Percentiles rank a stretch among this genome's conserved stretches.
phyloP scores from a whole-genome alignment of 2,113 vertebrate species.

The Budorcas taxicolor region DNA sequence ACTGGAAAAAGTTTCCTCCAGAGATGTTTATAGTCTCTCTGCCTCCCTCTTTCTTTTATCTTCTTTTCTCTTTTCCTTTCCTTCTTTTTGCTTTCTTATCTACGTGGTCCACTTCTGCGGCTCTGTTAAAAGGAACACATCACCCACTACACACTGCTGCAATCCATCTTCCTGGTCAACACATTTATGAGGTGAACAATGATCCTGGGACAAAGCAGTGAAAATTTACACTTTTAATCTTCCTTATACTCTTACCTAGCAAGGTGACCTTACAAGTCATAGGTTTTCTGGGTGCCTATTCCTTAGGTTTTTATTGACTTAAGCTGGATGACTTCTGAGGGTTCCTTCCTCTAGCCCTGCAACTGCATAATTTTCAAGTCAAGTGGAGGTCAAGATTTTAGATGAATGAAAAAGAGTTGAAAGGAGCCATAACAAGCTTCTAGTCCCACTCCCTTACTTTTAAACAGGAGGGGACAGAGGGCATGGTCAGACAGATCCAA shows the following conservation, averaged over 20 bases:
- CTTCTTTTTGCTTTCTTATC: neutral
- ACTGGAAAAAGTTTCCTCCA: neutral
- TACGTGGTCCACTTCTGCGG: neutral
- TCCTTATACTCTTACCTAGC: neutral
- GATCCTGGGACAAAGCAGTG: neutral
- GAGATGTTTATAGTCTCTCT: neutral
- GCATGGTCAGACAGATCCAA: neutral
- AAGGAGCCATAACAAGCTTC: neutral
- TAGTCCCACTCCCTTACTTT: neutral
- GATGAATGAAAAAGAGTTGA: neutral
- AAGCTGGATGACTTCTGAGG: neutral
- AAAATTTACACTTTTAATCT: neutral
- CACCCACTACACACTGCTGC: neutral
- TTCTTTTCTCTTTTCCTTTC: neutral
- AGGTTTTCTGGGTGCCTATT: neutral
- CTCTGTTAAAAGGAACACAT: slow-evolving; percentile 5
- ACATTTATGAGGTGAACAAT: neutral
- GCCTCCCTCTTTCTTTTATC: neutral
- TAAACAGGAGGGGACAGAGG: neutral
- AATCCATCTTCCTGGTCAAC: neutral
- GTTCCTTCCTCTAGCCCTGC: neutral
- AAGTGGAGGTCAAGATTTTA: neutral
- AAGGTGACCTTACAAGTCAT: neutral
- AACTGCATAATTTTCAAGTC: neutral
- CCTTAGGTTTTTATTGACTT: neutral